Evolutionary conservation across 2,888 invertebrate species (phyloP).

Genomic region (Mayetiola destructor): DNA sequence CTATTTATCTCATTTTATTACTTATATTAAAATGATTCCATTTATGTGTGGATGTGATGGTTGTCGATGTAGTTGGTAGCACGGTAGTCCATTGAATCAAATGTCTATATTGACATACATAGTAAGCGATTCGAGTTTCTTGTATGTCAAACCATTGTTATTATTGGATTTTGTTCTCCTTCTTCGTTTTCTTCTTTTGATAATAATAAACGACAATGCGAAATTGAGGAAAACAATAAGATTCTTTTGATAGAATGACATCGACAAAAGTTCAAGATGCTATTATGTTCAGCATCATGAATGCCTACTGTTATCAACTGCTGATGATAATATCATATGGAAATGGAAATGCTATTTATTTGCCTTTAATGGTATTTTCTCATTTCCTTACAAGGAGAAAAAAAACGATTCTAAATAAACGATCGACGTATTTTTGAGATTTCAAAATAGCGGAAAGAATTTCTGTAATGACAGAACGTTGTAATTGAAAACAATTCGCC

Average conservation of each 20-base stretch:
- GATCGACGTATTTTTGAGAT: too few relatives aligned
- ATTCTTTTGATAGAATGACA: slow-evolving; percentile 1
- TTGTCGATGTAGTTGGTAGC: not conserved
- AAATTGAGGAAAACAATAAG: not conserved
- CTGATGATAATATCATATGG: too few relatives aligned
- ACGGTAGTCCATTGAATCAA: not conserved
- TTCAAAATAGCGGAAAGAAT: too few relatives aligned
- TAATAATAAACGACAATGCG: too few relatives aligned
- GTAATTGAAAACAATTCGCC: too few relatives aligned
- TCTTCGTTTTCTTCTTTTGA: too few relatives aligned
- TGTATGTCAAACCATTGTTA: not conserved
- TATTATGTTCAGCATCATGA: slow-evolving; percentile 10
- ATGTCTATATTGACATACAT: not conserved
- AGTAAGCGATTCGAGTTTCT: not conserved
- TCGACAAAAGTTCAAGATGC: not conserved
- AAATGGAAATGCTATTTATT: too few relatives aligned
- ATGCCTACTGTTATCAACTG: not conserved
- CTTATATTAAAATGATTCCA: slow-evolving; percentile 1
- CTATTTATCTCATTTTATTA: slow-evolving; percentile 12
- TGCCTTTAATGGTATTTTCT: too few relatives aligned
- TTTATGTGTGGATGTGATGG: not conserved
- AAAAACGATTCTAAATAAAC: too few relatives aligned
- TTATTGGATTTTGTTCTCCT: not conserved
- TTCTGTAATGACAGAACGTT: too few relatives aligned
- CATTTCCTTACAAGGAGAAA: too few relatives aligned